These are phyloP conservation scores for Ganaspis sp. DNA, from an alignment of 1,140 invertebrate genomes.

Conservation along the genomic window DNA sequence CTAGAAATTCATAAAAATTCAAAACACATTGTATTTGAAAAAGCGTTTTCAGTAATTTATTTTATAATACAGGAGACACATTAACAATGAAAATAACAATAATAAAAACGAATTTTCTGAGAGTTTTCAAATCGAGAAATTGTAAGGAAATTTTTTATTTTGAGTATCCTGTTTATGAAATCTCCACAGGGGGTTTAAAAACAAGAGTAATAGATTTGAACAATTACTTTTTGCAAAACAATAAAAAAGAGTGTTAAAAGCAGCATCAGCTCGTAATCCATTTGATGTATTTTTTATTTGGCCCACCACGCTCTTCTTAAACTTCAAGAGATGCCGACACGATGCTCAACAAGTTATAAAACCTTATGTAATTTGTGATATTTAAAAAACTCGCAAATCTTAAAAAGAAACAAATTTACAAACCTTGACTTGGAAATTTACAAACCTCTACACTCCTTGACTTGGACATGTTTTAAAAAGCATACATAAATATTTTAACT, in stretches of 20 bases:
- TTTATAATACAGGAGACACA: no score
- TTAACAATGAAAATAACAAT: no score
- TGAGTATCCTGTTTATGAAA: no score
- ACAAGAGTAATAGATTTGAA: no score
- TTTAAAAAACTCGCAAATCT: slow-evolving; percentile 12
- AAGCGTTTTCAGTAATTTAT: no score
- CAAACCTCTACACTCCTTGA: no score
- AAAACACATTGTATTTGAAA: neutral
- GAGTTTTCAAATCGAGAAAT: no score
- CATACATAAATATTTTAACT: neutral
- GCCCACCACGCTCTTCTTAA: neutral
- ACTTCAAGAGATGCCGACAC: neutral
- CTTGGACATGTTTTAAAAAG: neutral
- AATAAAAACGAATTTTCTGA: no score
- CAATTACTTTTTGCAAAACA: no score
- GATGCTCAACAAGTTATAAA: neutral
- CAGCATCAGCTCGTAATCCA: neutral
- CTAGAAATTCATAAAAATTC: neutral
- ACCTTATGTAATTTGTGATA: neutral
- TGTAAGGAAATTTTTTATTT: no score
- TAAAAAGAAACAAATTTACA: neutral
- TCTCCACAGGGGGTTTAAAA: no score
- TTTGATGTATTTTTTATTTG: neutral
- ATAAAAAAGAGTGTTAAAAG: neutral
- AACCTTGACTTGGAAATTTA: no score